These are phyloP conservation scores for Heliconius nattereri DNA, from an alignment of 1,140 invertebrate genomes.

Conservation along the genomic window DNA sequence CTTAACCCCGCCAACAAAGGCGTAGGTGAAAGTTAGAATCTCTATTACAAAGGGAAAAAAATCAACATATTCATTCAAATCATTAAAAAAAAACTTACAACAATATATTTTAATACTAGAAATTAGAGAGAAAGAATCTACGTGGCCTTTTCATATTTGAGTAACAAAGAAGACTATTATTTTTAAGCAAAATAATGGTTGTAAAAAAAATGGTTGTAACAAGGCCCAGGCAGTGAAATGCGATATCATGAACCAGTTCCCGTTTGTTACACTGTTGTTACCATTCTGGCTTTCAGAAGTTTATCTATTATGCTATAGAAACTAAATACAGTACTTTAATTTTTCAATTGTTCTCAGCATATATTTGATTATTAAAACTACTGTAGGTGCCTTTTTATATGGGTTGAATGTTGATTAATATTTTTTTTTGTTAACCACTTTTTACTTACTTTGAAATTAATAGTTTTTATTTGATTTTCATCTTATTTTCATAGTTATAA, in stretches of 20 bases:
- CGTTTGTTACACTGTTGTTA: not conserved
- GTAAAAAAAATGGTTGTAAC: no score
- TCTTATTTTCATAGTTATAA: no score
- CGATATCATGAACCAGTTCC: no score
- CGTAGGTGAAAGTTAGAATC: no score
- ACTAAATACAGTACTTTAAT: not conserved
- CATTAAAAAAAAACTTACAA: not conserved
- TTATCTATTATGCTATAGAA: not conserved
- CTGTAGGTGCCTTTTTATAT: not conserved
- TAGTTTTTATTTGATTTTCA: no score
- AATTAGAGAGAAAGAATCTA: not conserved
- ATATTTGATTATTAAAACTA: not conserved
- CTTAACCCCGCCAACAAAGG: no score
- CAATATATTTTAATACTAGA: not conserved
- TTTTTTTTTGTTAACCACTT: no score
- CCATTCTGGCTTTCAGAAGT: not conserved
- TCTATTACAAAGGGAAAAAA: no score
- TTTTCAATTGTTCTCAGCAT: constrained; percentile 1
- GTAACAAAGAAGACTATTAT: not conserved
- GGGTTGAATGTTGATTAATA: no score
- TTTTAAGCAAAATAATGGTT: not conserved
- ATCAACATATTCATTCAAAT: no score
- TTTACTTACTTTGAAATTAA: no score
- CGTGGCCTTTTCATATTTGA: not conserved
- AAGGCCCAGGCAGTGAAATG: no score